These are phyloP conservation scores for Phyllopteryx taeniolatus DNA, from an alignment of 2,113 vertebrate species.

Conservation along the genomic window DNA sequence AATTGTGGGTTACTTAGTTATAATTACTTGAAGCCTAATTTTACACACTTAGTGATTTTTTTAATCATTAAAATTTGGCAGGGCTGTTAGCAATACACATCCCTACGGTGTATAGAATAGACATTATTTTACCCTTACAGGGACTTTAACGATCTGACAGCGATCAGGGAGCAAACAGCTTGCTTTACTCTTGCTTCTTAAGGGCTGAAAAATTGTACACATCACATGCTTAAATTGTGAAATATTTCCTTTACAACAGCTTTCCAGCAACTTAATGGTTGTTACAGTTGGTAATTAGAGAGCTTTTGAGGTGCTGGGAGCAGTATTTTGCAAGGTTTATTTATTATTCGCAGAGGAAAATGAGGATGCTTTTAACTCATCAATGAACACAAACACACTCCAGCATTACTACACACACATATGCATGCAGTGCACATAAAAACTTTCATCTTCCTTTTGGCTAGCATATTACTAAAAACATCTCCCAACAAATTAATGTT, in stretches of 20 bases:
- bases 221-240: background rate
- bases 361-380: background rate
- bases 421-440: background rate
- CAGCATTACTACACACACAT: background rate
- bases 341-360: background rate
- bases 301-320: background rate
- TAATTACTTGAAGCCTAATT: background rate
- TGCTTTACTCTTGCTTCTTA: background rate
- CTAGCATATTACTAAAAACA: background rate
- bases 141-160: background rate
- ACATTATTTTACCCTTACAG: background rate
- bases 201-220: background rate
- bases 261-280: background rate
- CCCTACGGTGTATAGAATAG: background rate
- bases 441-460: background rate
- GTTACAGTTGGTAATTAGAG: background rate
- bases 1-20: background rate
- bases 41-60: background rate
- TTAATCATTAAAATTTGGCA: background rate
- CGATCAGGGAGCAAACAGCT: background rate
- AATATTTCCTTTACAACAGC: background rate
- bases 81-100: background rate
- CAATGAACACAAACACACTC: background rate
- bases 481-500: background rate
- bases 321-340: background rate